These are phyloP conservation scores for Aphodius granarius DNA, from an alignment of 2,888 invertebrate genomes.

Conservation along the genomic window DNA sequence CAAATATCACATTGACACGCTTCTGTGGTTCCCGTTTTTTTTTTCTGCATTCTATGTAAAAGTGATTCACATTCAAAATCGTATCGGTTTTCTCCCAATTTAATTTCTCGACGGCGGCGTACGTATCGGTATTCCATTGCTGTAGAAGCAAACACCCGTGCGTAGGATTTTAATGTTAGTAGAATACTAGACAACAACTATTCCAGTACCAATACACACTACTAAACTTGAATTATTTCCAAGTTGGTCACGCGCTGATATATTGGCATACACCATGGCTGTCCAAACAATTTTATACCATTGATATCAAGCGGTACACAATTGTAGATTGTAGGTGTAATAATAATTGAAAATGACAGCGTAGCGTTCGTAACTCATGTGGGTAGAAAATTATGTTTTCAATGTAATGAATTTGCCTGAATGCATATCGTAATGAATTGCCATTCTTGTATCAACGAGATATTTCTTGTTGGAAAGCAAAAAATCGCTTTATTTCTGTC, in stretches of 20 bases:
- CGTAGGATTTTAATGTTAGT: not conserved
- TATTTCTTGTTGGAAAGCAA: no score
- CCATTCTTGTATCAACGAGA: no score
- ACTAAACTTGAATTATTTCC: not conserved
- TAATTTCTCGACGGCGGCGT: no score
- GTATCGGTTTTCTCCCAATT: no score
- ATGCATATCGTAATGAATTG: not conserved
- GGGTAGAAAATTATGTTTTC: not conserved
- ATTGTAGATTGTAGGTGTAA: not conserved
- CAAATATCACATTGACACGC: not conserved
- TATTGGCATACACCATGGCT: not conserved
- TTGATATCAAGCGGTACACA: not conserved
- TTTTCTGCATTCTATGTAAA: not conserved
- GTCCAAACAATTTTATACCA: not conserved
- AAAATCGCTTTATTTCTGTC: no score
- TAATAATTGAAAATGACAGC: not conserved
- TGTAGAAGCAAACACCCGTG: not conserved
- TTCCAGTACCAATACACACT: not conserved
- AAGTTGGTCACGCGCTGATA: not conserved
- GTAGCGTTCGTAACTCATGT: not conserved
- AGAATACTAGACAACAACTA: no score
- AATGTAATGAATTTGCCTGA: not conserved
- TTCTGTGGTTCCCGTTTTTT: not conserved
- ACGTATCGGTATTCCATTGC: not conserved
- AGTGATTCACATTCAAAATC: not conserved